These are phyloP conservation scores for Amphipyra berbera DNA, from an alignment of 2,888 invertebrate species.

Conservation along the genomic window DNA sequence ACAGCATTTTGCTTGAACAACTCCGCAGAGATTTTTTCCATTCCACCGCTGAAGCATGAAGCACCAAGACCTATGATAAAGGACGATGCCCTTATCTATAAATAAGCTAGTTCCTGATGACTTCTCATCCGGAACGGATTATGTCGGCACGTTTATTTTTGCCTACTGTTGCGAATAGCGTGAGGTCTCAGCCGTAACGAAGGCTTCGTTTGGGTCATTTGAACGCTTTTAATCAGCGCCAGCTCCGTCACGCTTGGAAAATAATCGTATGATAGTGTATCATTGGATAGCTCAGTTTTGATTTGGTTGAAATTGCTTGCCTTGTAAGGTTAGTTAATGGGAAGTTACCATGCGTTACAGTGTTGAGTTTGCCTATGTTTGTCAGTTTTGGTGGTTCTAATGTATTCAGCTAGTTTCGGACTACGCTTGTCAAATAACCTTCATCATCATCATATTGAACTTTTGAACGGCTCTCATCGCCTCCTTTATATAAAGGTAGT, in stretches of 20 bases:
- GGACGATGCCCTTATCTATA: slow-evolving; percentile 76
- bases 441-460: neutral
- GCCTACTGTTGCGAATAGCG: slow-evolving; percentile 54
- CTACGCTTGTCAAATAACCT: neutral
- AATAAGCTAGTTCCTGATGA: slow-evolving; percentile 72
- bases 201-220: slow-evolving; percentile 53
- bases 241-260: slow-evolving; percentile 47
- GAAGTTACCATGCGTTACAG: slow-evolving; percentile 10
- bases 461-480: neutral
- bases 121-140: slow-evolving; percentile 68
- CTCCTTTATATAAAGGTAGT: too few species aligned
- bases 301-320: slow-evolving; percentile 44
- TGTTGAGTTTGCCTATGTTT: slow-evolving; percentile 4
- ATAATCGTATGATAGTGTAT: slow-evolving; percentile 47
- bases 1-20: slow-evolving; percentile 24
- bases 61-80: slow-evolving; percentile 61
- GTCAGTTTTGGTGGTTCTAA: neutral
- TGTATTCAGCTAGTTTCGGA: neutral
- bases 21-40: slow-evolving; percentile 60
- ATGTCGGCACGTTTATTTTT: slow-evolving; percentile 53
- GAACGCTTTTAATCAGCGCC: slow-evolving; percentile 51
- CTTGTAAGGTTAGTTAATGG: slow-evolving; percentile 32
- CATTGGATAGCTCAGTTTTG: slow-evolving; percentile 44
- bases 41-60: slow-evolving; percentile 47
- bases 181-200: slow-evolving; percentile 45